These are phyloP conservation scores for Steinernema khuongi DNA, from an alignment of 1,140 invertebrate species.

Conservation along the genomic window DNA sequence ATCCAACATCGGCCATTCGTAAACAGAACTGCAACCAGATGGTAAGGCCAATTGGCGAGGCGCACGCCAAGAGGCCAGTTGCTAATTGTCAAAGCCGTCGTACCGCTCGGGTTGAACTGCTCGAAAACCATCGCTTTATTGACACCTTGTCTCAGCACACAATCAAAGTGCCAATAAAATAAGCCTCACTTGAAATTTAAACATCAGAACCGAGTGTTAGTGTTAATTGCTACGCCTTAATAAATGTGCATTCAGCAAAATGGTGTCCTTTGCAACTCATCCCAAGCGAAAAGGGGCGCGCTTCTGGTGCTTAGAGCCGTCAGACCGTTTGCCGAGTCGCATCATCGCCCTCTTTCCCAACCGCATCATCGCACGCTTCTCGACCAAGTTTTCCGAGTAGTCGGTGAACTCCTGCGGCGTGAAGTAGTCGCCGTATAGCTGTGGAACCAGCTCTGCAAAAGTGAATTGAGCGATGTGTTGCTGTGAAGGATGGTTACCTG, in stretches of 20 bases:
- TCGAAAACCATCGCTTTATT: background rate
- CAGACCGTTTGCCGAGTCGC: background rate
- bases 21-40: slow-evolving; percentile 9
- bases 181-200: no score
- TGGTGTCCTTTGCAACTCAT: background rate
- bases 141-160: background rate
- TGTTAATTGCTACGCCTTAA: no score
- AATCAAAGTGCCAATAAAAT: background rate
- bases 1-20: slow-evolving; percentile 12
- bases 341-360: slow-evolving; percentile 1
- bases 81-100: background rate
- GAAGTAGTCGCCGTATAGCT: background rate
- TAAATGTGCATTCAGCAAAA: no score
- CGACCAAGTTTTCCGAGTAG: background rate
- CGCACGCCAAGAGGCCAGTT: background rate
- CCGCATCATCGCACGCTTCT: slow-evolving; percentile 2
- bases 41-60: background rate
- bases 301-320: background rate
- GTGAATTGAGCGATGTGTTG: background rate
- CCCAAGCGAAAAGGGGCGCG: background rate
- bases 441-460: background rate
- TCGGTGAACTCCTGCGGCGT: background rate
- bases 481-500: background rate
- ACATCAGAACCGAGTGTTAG: no score
- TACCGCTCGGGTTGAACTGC: background rate